Base-by-base conservation (phyloP, 2,797 vertebrate species). In the Nannoperca australis region DNA sequence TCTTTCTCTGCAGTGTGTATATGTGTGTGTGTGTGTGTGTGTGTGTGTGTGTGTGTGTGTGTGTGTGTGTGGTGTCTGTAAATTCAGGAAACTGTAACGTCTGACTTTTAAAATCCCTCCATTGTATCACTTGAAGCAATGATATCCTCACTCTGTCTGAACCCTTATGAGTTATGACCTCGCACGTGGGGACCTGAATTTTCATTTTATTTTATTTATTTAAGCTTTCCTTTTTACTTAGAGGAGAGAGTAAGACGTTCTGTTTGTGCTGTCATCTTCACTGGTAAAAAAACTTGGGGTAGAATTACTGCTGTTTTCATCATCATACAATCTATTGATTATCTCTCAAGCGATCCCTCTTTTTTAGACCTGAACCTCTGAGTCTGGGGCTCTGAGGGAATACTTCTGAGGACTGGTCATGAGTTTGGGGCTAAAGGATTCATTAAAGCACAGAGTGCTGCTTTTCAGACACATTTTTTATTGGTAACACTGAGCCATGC, bases 401-500 rank as follows among this genome's bases (percentile, higher is more conserved):
- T 44, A 62, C 69, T 59, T 77, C 67, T 1, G 3, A 30, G 18
- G 38, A 36, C 56, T 40, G 55, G 42, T 84, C 72, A 60, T 60
- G 62, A 69, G 76, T 82, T 73, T 59, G 32, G 44, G 73, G 64
- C 67, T 72, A 53, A 68, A 81, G 67, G 51, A 49, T 69, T 58
- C 68, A 85, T 81, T 78, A 72, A 71, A 24, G 59, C 9, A 36
- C 76, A 62, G 44, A 73, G 61, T 40, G 60, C 73, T 79, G 71
- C 82, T 71, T 87, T 82, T 70, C 54, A 73, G 61, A 64, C 73
- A 72, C 24, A 58, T 6, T 47, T 85, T 88, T 91, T 84, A 87
- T 86, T 84, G 55, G 82, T 73, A 22, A 73, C 53, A 66, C n/a
- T 67, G 64, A 75, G 55, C 82, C 76, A 85, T 80, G 82, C 85